phyloP scores from a whole-genome alignment of 2,797 vertebrate genomes.

The Nyctibius grandis region DNA sequence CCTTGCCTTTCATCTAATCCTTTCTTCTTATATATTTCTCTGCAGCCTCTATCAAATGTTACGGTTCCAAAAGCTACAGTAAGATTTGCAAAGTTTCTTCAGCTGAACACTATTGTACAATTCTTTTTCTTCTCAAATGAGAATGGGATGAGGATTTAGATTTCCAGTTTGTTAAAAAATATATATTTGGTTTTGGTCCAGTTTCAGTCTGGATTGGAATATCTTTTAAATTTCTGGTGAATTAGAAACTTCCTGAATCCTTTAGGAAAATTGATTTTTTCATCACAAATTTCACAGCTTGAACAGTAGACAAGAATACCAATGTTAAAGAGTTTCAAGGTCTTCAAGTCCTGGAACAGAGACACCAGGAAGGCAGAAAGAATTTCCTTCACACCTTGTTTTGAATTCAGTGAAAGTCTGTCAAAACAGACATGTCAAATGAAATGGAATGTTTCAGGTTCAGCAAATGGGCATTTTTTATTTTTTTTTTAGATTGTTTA shows the following conservation, averaged over 20 bases:
- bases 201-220: neutral
- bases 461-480: fast-evolving
- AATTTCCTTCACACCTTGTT: neutral
- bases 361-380: neutral
- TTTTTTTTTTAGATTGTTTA: neutral
- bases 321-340: neutral
- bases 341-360: neutral
- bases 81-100: neutral
- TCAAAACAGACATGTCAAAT: neutral
- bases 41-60: neutral
- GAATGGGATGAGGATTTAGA: neutral
- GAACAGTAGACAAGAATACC: neutral
- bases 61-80: neutral
- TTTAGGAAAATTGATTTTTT: neutral
- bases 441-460: neutral
- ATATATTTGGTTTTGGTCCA: neutral
- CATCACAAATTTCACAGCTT: neutral
- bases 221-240: neutral
- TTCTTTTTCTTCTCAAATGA: neutral
- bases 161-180: neutral
- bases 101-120: neutral
- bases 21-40: neutral
- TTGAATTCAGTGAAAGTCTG: neutral
- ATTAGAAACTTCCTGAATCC: neutral
- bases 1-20: neutral